Evolutionary conservation across 2,888 invertebrate genomes (phyloP).

Genomic region (Schrankia costaestrigalis): DNA sequence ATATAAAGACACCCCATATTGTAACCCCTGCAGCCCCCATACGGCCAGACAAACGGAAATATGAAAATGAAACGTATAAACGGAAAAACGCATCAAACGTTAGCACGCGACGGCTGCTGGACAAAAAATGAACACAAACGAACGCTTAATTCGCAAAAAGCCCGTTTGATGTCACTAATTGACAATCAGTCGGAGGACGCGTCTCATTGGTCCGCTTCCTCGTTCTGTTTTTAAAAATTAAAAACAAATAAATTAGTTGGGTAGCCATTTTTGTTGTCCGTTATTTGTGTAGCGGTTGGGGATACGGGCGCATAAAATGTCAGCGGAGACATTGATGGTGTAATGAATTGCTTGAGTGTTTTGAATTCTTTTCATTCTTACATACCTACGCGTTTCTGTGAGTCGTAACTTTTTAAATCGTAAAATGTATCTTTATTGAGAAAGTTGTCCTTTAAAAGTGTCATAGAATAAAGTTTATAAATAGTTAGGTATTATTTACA

Average conservation of each 20-base stretch:
- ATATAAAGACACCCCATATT: conserved; percentile 39
- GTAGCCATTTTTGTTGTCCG: conserved; percentile 54
- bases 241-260: conserved; percentile 74
- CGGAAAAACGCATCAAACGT: conserved; percentile 75
- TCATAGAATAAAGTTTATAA: too few relatives aligned
- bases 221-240: conserved; percentile 77
- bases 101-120: conserved; percentile 56
- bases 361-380: too few relatives aligned
- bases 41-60: conserved; percentile 76
- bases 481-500: too few relatives aligned
- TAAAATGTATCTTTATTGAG: too few relatives aligned
- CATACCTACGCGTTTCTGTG: too few relatives aligned
- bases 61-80: conserved; percentile 77
- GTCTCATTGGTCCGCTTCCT: conserved; percentile 74
- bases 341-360: conserved; percentile 2
- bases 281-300: conserved; percentile 24
- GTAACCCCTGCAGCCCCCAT: conserved; percentile 48
- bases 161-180: conserved; percentile 81
- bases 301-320: conserved; percentile 3
- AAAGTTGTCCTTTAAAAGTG: too few relatives aligned
- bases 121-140: conserved; percentile 78
- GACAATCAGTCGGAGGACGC: conserved; percentile 78
- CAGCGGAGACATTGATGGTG: conserved; percentile 5
- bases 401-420: too few relatives aligned
- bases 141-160: conserved; percentile 80